Base-by-base conservation (phyloP, 37 sponge, comb jelly and placozoan genomes). In the Oscarella lobularis region DNA sequence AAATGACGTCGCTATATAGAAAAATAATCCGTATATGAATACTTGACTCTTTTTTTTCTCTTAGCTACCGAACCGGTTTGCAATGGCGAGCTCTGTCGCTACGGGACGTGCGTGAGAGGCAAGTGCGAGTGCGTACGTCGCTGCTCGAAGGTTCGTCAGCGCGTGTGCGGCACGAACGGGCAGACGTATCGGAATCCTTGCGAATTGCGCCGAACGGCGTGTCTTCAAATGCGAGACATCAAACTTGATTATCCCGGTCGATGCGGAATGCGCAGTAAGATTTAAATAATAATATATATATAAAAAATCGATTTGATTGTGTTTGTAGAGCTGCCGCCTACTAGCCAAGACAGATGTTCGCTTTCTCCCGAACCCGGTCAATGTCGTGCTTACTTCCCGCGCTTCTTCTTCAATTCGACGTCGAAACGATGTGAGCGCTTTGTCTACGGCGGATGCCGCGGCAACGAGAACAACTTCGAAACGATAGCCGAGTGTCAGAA, bases 391-490 rank as follows among this genome's bases (percentile, higher is more conserved):
- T 48, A 48, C 60, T 27, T 48, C 9, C 60, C 60, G 60, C 71
- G 31, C 6, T 68, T 34, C 31, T 68, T 68, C 71, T 68, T 29
- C 71, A 68, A 68, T 14, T 4, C 35, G 29, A 4, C 6, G 71
- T 29, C 29, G 5, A 35, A 5, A 4, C 71, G 33, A 35, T 68
- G 71, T 20, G 71, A 68, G 71, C 31, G 31, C 4, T 68, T 68
- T 14, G 31, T 29, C 31, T 68, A 68, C 31, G 71, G 71, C 31
- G 71, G 71, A 5, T 68, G 71, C 71, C 31, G 6, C 31, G 71
- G 71, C 6, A 68, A 68, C 71, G 71, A 4, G 29, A 68, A 68
- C 71, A 4, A 20, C 6, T 68, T 68, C 71, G 60, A 48, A 20
- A 20, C 9, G 60, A 27, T 48, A 9, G 14, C 9, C 60, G 60